Base-by-base conservation (phyloP, 2,797 vertebrate genomes). In the Cirrhinus molitorella region DNA sequence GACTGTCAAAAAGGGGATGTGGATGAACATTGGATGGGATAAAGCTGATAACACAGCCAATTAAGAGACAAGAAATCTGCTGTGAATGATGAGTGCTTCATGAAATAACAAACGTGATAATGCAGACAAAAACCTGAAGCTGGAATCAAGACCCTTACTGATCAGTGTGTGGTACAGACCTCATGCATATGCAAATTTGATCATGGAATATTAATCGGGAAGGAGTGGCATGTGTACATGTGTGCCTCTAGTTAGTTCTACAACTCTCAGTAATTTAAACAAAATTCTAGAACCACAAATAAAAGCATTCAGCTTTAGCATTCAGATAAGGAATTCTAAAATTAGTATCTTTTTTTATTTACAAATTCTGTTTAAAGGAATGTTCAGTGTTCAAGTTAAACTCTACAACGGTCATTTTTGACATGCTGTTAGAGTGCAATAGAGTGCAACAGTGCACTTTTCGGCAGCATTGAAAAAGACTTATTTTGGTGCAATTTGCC, bases 41-140 rank as follows among this genome's bases (percentile, higher is more conserved):
- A 55, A 83, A 65, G 87, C 63, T 66, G 49, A 80, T 79, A 84
- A 83, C 72, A 83, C 80, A 85, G 76, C 87, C 87, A 83, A n/a
- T n/a, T n/a, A n/a, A 77, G 88, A 80, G 47, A 88, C 79, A 84
- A 85, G 87, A 92, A 92, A 92, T 92, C 89, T 88, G 91, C 86
- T 77, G 89, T 73, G 72, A 83, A 51, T 72, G 47, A 82, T 49
- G 59, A 85, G 61, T 74, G 81, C 37, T 87, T 85, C 63, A 71
- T 85, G 83, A 85, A 88, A 45, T 68, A 68, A 67, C 61, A 76
- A 76, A 77, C 23, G 43, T 57, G 61, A 76, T 68, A 21, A 83
- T 59, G 61, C 47, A 74, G 70, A 85, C 7, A 85, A 78, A 88
- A 91, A 59, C 34, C 81, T 55, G 85, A 85, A 91, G 92, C 78